Base-by-base conservation (phyloP, 2,888 invertebrate genomes). In the Thera obeliscata region DNA sequence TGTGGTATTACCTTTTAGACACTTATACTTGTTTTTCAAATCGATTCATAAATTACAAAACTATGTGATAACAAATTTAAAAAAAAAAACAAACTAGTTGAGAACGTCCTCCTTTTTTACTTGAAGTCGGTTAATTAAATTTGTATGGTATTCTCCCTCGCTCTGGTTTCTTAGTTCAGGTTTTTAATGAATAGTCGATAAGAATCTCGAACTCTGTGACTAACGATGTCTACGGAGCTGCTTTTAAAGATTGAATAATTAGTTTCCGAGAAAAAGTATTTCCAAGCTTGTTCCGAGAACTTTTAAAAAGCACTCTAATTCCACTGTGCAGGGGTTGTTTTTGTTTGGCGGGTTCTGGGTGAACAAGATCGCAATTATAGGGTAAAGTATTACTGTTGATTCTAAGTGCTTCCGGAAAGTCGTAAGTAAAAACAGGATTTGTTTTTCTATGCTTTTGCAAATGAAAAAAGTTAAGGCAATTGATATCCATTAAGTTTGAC, bases 241-340 rank as follows among this genome's bases (percentile, higher is more conserved):
- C 71, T 73, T 69, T 61, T 72, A 66, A 72, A 71, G 69, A 73
- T 73, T 73, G 73, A 73, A 73, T 72, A 75, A 75, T 73, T 75
- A 70, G 71, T 72, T 74, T 72, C 67, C 56, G 58, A 69, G 69
- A 59, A 61, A 67, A 72, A 67, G 58, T 59, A 67, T 75, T 72
- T 66, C 35, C 59, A 66, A 67, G 64, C 61, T 52, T 57, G 66
- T 54, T 11, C 62, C 55, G 9, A 11, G 52, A 11, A 5, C 7
- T 57, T 5, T 11, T n/a, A 57, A 58, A 66, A 61, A 38, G 64
- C 22, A 50, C 65, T 41, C 11, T 65, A 65, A 50, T 50, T 38
- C 9, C 22, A 46, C 1, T 0, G 41, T n/a, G 48, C 35, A 52
- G 7, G 36, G 41, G 12, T 49, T 38, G 41, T 8, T 60, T 60